Percentiles rank a stretch among this genome's conserved stretches.
These are phyloP conservation scores for Gasterosteus nipponicus DNA, from an alignment of 2,113 vertebrate genomes.

Conservation along the genomic window DNA sequence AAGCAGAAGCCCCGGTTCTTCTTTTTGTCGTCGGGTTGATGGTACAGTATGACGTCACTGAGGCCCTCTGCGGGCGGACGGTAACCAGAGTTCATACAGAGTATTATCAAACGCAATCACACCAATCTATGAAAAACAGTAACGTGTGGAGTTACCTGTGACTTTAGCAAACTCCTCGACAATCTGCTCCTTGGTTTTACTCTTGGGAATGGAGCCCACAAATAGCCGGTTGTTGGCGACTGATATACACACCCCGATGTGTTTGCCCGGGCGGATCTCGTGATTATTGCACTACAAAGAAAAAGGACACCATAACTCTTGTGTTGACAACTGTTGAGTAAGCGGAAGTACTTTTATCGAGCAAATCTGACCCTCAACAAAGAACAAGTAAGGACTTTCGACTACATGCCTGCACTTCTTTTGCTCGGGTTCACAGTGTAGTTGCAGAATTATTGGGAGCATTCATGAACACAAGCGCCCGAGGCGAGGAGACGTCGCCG, in stretches of 20 bases:
- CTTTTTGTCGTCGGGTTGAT: slow-evolving; percentile 97
- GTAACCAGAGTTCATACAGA: background rate
- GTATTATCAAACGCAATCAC: too few species aligned
- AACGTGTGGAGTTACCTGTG: slow-evolving; percentile 84
- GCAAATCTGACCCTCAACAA: background rate
- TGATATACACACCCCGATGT: slow-evolving; percentile 98
- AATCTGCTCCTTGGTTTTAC: slow-evolving; percentile 99
- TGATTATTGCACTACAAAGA: slow-evolving; percentile 93
- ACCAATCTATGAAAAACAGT: background rate
- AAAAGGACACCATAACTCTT: background rate
- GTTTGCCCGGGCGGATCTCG: slow-evolving; percentile 97
- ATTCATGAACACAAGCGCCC: too few species aligned
- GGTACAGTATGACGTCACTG: slow-evolving; percentile 97
- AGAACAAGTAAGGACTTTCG: background rate
- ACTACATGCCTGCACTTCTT: background rate
- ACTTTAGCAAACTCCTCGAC: slow-evolving; percentile 98
- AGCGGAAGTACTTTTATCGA: background rate
- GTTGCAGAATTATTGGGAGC: too few species aligned
- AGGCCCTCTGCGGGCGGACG: slow-evolving; percentile 88
- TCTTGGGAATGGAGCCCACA: slow-evolving; percentile 99
- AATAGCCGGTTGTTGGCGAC: slow-evolving; percentile 99
- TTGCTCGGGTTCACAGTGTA: background rate
- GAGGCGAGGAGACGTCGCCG: background rate
- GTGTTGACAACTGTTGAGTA: background rate
- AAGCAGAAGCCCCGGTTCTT: slow-evolving; percentile 99